These are phyloP conservation scores for Dryadula phaetusa DNA, from an alignment of 2,888 invertebrate genomes.

Conservation along the genomic window DNA sequence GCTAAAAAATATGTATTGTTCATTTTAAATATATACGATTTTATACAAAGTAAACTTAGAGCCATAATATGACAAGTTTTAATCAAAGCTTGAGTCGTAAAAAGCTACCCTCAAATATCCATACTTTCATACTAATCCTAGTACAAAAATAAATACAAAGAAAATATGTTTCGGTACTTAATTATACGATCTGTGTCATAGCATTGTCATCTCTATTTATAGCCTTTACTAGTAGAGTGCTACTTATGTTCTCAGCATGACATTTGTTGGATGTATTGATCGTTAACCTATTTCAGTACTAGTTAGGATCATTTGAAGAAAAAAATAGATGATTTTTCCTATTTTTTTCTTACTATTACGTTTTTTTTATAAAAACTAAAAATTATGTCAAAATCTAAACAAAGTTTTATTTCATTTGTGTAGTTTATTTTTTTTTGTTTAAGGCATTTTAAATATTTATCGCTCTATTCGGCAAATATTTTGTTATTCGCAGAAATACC, in stretches of 20 bases:
- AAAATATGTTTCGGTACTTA: slow-evolving; percentile 23
- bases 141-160: slow-evolving; percentile 9
- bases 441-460: no score
- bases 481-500: no score
- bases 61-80: not conserved
- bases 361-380: not conserved
- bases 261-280: slow-evolving; percentile 70
- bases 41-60: no score
- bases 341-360: not conserved
- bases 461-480: no score
- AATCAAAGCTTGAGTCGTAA: not conserved
- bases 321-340: not conserved
- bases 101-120: not conserved
- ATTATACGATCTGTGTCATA: slow-evolving; percentile 42
- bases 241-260: slow-evolving; percentile 57
- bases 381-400: not conserved
- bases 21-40: no score
- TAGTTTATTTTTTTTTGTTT: no score
- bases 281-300: slow-evolving; percentile 70
- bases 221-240: slow-evolving; percentile 49
- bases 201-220: slow-evolving; percentile 62
- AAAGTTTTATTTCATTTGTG: no score
- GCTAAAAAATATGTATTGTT: no score
- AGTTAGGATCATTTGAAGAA: slow-evolving; percentile 29
- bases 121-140: not conserved